A percentile compares a stretch with the other conserved stretches of the same genome.
Evolutionary conservation across 2,113 vertebrate species (phyloP).

Genomic region (Pelodiscus sinensis): DNA sequence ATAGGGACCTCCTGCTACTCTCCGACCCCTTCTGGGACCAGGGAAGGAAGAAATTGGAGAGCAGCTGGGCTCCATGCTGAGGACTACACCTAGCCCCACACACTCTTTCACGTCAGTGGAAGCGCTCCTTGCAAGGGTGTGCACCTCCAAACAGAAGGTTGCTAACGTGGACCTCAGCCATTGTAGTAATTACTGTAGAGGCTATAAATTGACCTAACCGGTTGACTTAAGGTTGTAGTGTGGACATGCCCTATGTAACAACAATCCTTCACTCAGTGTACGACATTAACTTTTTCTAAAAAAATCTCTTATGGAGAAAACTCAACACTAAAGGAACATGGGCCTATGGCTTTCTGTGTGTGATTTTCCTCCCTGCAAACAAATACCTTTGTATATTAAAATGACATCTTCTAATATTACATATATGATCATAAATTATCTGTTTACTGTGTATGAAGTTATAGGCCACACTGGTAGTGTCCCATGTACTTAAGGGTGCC

Average conservation of each 20-base stretch:
- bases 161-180: too few species aligned
- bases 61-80: too few species aligned
- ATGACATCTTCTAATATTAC: rapidly evolving
- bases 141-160: too few species aligned
- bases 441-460: not conserved
- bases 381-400: not conserved
- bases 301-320: not conserved
- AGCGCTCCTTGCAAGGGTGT: too few species aligned
- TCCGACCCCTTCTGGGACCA: too few species aligned
- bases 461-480: not conserved
- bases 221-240: too few species aligned
- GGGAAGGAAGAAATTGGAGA: too few species aligned
- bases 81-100: too few species aligned
- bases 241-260: not conserved
- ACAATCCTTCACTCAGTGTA: not conserved
- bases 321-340: not conserved
- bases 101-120: too few species aligned
- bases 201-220: too few species aligned
- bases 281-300: not conserved
- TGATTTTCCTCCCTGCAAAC: not conserved
- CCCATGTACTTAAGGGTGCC: not conserved
- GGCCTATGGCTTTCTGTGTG: not conserved
- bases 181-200: too few species aligned
- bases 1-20: too few species aligned
- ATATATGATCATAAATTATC: not conserved